Evolutionary conservation across 2,888 invertebrate species (phyloP).

Genomic region (Apodemia duryi): DNA sequence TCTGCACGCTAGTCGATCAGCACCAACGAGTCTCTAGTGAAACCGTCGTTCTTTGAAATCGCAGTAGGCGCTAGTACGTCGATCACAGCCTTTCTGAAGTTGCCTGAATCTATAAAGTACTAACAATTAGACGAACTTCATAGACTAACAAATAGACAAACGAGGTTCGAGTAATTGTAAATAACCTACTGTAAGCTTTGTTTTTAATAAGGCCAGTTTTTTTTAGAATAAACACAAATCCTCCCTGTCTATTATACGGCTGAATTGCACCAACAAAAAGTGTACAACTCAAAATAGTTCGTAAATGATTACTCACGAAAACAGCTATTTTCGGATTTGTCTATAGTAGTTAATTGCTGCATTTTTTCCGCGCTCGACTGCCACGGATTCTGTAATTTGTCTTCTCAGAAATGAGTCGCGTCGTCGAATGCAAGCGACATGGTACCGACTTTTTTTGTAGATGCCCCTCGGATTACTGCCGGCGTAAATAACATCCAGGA

Average conservation of each 20-base stretch:
- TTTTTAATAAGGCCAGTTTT: neutral
- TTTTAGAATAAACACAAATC: neutral
- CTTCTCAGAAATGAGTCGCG: constrained; percentile 78
- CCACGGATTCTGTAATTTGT: constrained; percentile 75
- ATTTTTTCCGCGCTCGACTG: constrained; percentile 69
- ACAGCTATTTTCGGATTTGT: constrained; percentile 58
- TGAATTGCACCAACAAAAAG: constrained; percentile 14
- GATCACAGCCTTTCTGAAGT: too few species aligned
- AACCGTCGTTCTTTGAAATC: too few species aligned
- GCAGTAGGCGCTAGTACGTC: too few species aligned
- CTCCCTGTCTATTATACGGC: neutral
- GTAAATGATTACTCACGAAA: constrained; percentile 31
- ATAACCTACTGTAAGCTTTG: neutral
- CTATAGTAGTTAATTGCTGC: constrained; percentile 70
- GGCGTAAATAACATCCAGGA: constrained; percentile 76
- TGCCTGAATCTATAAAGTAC: too few species aligned
- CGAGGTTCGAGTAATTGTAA: too few species aligned
- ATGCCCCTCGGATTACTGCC: constrained; percentile 63
- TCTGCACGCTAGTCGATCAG: too few species aligned
- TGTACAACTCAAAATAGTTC: constrained; percentile 14
- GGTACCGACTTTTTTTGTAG: constrained; percentile 55
- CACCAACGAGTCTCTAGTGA: too few species aligned
- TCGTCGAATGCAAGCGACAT: constrained; percentile 74
- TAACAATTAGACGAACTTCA: too few species aligned
- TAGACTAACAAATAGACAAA: too few species aligned